Evolutionary conservation across 2,888 invertebrate species (phyloP), one percentile per base, ranked within the genome.

Genomic region (Chloroclysta siterata): DNA sequence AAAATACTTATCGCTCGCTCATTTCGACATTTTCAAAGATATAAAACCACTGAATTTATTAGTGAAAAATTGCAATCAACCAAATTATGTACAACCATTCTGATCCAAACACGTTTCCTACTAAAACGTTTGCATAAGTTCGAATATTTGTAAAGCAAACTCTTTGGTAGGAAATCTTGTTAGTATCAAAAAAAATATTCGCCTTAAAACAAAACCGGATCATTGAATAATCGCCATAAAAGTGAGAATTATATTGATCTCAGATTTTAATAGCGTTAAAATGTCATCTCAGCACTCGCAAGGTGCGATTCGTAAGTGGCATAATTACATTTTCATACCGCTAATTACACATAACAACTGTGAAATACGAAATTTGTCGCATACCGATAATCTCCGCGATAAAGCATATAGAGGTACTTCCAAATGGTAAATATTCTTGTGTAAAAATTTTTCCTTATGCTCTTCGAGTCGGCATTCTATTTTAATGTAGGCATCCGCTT

Each of bases 401-500:
- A 39, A 55, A 55, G 47, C 22, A 22, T 22, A n/a, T n/a, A n/a
- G n/a, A n/a, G n/a, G n/a, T 36, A 48, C 57, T 28, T 48, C 41
- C 57, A 57, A 58, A 54, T 57, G 59, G 47, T 29, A 59, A 67
- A 59, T 39, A 41, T 57, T 59, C 46, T 68, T 33, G 36, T 58
- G 57, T 59, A 64, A 67, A 70, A 67, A 68, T 68, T 78, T 75
- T 77, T 74, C 71, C 68, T 73, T 63, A 68, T 77, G 63, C 66
- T 44, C 57, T 65, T 60, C 65, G 66, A 61, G 66, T 66, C 70
- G 71, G 66, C 72, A 88, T 85, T 86, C 86, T 87, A 88, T 87
- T 87, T 84, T 83, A 84, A 86, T 85, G 78, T 81, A 77, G 78
- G 80, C 79, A 81, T 84, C 78, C 77, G 81, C 78, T 74, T 72